These are phyloP conservation scores for Pheucticus melanocephalus DNA, from an alignment of 2,113 vertebrate genomes.

Conservation along the genomic window DNA sequence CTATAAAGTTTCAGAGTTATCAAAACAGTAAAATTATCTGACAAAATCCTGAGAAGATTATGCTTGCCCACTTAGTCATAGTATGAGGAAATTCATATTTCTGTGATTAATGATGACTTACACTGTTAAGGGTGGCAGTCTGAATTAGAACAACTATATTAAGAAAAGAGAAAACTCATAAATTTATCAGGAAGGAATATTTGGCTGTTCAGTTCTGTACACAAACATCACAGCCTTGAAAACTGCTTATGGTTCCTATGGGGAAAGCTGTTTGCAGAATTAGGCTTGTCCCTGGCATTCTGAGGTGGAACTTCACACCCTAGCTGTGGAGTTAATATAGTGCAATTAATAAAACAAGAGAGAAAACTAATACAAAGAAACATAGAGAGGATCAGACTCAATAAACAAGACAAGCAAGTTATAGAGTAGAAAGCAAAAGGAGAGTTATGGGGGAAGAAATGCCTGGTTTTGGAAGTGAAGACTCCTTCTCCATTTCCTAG, in stretches of 20 bases:
- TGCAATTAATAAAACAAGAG: not conserved
- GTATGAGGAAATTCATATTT: not conserved
- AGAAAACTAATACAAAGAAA: not conserved
- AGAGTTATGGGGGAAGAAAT: not conserved
- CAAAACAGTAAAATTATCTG: not conserved
- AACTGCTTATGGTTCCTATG: not conserved
- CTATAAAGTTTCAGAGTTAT: not conserved
- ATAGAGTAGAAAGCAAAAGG: not conserved
- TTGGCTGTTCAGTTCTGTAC: not conserved
- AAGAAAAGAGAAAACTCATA: not conserved
- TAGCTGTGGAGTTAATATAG: not conserved
- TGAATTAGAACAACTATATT: not conserved
- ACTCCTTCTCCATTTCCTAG: not conserved
- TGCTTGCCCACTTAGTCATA: constrained; percentile 1
- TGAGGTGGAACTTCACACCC: not conserved
- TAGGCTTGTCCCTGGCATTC: not conserved
- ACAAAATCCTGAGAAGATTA: not conserved
- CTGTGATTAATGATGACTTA: constrained; percentile 23
- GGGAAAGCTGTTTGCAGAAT: not conserved
- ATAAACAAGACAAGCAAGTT: not conserved
- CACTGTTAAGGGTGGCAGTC: not conserved
- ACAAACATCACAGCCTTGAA: not conserved
- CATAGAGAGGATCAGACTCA: not conserved
- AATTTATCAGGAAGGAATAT: not conserved
- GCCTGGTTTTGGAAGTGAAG: not conserved